A percentile compares a stretch with the other conserved stretches of the same genome.
Conservation (phyloP, 2,888 invertebrate genomes). For the Bedellia somnulentella region DNA sequence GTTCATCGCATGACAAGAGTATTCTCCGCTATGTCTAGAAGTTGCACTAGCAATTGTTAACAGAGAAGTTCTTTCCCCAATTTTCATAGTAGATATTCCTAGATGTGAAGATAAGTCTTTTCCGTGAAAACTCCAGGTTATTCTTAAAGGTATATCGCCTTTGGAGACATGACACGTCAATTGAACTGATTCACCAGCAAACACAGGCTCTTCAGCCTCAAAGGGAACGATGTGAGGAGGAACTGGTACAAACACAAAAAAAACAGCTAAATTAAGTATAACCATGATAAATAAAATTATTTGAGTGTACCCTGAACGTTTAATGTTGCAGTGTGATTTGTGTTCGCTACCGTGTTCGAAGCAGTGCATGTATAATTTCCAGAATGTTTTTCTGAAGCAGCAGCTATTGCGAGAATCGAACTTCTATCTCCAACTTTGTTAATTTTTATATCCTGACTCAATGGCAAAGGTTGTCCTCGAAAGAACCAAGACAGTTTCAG, state of each 20-base stretch:
- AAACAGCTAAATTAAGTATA: conserved; percentile 4
- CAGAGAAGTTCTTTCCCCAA: conserved; percentile 66
- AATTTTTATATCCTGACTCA: conserved; percentile 43
- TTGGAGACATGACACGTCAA: conserved; percentile 66
- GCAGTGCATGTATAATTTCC: conserved; percentile 79
- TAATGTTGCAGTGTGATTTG: conserved; percentile 64
- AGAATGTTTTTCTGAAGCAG: conserved; percentile 68
- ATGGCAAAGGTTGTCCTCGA: conserved; percentile 54
- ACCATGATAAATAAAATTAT: conserved; percentile 19
- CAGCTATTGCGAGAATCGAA: conserved; percentile 66
- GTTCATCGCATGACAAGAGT: conserved; percentile 70
- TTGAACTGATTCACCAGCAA: conserved; percentile 66
- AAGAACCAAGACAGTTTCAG: conserved; percentile 71
- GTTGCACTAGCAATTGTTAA: conserved; percentile 65
- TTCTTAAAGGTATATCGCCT: conserved; percentile 71
- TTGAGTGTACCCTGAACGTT: conserved; percentile 66
- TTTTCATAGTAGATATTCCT: conserved; percentile 60
- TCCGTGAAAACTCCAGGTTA: conserved; percentile 76
- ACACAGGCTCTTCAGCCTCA: conserved; percentile 63
- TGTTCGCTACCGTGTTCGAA: conserved; percentile 67
- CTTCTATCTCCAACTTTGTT: conserved; percentile 63
- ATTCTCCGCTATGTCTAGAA: conserved; percentile 70
- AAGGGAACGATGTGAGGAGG: conserved; percentile 67
- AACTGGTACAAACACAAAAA: conserved; percentile 37
- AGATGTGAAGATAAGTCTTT: conserved; percentile 53